Evolutionary conservation across 2,888 invertebrate species (phyloP), one percentile per base, ranked within the genome.

Genomic region (Ptychoptera albimana): DNA sequence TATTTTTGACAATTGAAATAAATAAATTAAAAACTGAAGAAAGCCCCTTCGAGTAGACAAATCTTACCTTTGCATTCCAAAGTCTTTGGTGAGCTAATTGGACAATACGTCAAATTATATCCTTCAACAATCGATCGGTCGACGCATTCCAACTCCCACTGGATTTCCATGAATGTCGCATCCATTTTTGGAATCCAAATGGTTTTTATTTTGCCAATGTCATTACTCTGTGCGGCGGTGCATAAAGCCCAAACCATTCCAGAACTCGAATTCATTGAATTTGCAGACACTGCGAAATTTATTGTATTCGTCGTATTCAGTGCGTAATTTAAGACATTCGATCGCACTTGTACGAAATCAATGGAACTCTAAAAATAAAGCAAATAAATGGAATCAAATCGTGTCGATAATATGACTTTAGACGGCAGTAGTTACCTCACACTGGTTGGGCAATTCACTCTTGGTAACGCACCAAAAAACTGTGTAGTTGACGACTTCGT

Each of bases 171-270:
- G 16, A 62, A 69, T 29, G 66, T 66, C 8, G 74, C 63, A 12
- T 64, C 68, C 11, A 69, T 64, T 2, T 60, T 55, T 43, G 67
- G 67, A 44, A 73, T 67, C 64, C 23, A 23, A 5, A 75, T 68
- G 13, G 68, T 69, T 48, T 70, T 72, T 60, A 78, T 70, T 60
- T 75, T 75, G 2, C 70, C 70, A 9, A 73, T 41, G 48, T 48
- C 64, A 31, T 46, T 46, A 23, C 46, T 45, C 35, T 46, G 42
- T 2, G 46, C 57, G 37, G 57, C 57, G 2, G 59, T 59, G 42
- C 89, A 89, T 34, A 74, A 73, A 9, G 85, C 80, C 88, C 88
- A 88, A 9, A 78, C 72, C 80, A 89, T 84, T 1, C 88, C 88
- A 57, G 86, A 86, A 51, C 84, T 86, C 48, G 70, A 71, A 4